phyloP scores from a whole-genome alignment of 2,888 invertebrate genomes.

The Bellardia pandia region DNA sequence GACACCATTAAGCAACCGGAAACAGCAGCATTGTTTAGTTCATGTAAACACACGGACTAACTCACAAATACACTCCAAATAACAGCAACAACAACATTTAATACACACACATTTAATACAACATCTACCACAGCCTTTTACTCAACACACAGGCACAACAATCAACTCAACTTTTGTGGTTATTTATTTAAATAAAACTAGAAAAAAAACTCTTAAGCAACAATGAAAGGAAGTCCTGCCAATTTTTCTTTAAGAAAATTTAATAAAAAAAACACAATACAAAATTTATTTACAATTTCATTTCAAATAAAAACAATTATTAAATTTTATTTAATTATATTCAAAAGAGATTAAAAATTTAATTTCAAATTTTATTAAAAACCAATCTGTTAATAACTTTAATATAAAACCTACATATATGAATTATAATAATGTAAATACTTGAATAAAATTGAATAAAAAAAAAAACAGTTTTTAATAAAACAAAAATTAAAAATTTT shows the following conservation, averaged over 20 bases:
- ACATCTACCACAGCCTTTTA: slow-evolving; percentile 16
- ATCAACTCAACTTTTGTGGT: slow-evolving; percentile 69
- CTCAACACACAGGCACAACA: slow-evolving; percentile 58
- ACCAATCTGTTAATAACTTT: slow-evolving; percentile 31
- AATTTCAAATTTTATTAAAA: slow-evolving; percentile 19
- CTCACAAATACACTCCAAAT: slow-evolving; percentile 38
- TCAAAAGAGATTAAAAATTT: slow-evolving; percentile 48
- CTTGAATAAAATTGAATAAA: slow-evolving; percentile 40
- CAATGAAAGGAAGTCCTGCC: slow-evolving; percentile 68
- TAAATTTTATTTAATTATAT: slow-evolving; percentile 57
- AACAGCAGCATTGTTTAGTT: slow-evolving; percentile 5
- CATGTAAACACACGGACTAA: background rate
- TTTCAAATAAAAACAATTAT: slow-evolving; percentile 15
- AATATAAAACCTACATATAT: background rate
- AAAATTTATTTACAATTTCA: background rate
- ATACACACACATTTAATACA: slow-evolving; percentile 32
- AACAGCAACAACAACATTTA: slow-evolving; percentile 15
- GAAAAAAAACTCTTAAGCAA: slow-evolving; percentile 12
- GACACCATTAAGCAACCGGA: slow-evolving; percentile 28
- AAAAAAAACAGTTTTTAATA: slow-evolving; percentile 9
- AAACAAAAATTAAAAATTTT: slow-evolving; percentile 14
- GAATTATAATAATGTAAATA: slow-evolving; percentile 59
- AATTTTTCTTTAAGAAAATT: slow-evolving; percentile 70
- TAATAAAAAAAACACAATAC: background rate
- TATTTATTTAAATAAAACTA: slow-evolving; percentile 29